Base-by-base conservation (phyloP, 1,140 invertebrate species). In the Cotesia chilonis region DNA sequence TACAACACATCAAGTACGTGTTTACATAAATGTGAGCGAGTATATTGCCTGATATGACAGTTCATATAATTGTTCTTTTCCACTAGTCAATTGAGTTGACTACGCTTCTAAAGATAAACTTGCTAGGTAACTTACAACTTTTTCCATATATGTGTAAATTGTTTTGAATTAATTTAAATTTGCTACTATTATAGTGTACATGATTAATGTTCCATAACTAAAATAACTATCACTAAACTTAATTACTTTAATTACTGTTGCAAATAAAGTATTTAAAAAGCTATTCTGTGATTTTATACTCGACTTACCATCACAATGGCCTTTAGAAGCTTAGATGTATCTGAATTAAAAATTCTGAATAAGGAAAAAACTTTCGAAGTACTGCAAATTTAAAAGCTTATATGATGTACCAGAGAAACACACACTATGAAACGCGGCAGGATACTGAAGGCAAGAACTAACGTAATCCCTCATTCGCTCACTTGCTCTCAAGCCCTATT, bases 361-460 rank as follows among this genome's bases (percentile, higher is more conserved):
- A 1, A 28, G 1, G 28, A 28, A 28, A 28, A 28, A 28, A 28
- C 28, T 28, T 2, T 28, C 28, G 28, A 28, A 28, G 28, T 47
- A 10, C 10, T 47, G 41, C 2, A 47, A 47, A 6, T 4, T 41
- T 6, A 47, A 47, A 47, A 5, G 5, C 10, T 47, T 37, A 7
- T 2, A 36, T 1, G 4, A 28, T 37, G 5, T 63, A 41, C 20
- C 37, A 65, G n/a, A 20, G 20, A 60, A 67, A 54, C 64, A 55
- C 35, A 67, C 64, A 36, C 37, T 47, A 72, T 28, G 55, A 57
- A 67, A 72, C 64, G 70, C 64, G 55, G 52, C 36, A 54, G 37
- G 17, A 63, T n/a, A 72, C 70, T 72, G 55, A 72, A 66, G 51
- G 63, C 61, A 66, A 67, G 36, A 66, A 5, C 54, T 35, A 52